These are phyloP conservation scores for Phymanthus crucifer DNA, from an alignment of 92 coral and sea anemone genomes.

Conservation along the genomic window DNA sequence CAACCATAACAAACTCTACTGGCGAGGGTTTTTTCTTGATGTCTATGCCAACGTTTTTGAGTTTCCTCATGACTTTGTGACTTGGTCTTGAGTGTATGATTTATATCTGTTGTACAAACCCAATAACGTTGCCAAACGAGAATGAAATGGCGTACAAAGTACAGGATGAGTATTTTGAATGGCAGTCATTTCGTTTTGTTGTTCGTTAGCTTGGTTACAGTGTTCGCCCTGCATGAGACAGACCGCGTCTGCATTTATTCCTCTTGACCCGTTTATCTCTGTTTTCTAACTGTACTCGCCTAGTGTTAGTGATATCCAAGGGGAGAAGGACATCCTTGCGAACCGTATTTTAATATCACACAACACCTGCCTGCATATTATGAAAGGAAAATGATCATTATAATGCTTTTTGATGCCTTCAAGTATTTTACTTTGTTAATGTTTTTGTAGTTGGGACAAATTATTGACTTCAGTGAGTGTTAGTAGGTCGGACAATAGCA, in stretches of 20 bases:
- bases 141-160: neutral
- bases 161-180: neutral
- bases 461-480: neutral
- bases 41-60: neutral
- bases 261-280: neutral
- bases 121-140: no score
- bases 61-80: neutral
- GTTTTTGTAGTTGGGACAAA: neutral
- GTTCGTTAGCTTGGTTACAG: neutral
- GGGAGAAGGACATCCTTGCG: neutral
- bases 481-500: neutral
- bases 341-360: neutral
- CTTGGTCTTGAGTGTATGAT: neutral
- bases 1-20: neutral
- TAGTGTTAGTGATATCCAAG: neutral
- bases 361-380: slow-evolving; percentile 3
- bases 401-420: neutral
- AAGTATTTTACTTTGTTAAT: slow-evolving; percentile 5
- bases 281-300: neutral
- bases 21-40: neutral
- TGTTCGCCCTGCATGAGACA: neutral
- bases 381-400: neutral
- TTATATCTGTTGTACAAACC: neutral
- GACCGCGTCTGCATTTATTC: neutral
- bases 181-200: neutral